Base-by-base conservation (phyloP, 2,888 invertebrate genomes). In the Diaphora mendica region DNA sequence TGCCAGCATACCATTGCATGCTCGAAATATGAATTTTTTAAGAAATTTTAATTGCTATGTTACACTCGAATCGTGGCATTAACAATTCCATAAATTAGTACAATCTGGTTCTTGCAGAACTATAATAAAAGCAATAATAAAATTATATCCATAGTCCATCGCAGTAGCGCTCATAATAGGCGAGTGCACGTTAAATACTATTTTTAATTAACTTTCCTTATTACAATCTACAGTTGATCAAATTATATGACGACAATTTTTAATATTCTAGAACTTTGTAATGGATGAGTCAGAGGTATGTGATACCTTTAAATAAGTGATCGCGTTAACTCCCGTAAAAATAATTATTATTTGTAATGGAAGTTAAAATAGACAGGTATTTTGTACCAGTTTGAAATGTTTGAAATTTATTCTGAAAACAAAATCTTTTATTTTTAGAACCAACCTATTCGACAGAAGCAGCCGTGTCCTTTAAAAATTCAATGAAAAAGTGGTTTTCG, bases 201-300 rank as follows among this genome's bases (percentile, higher is more conserved):
- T 86, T 88, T 87, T 88, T 87, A 89, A 89, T 88, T 88, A 88
- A 88, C 82, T 87, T 88, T 85, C 75, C 84, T 85, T 83, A 82
- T 83, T 79, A 80, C 75, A 79, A 74, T 79, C 80, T 82, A 82
- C 79, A 79, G 80, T 80, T 85, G 80, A 86, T 86, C 81, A 82
- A 86, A 86, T 87, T 84, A 84, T 74, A 64, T 74, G 70, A 66
- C 62, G 35, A 68, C 55, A 70, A 73, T 70, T 76, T 83, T 79
- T 79, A 76, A 68, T 69, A 76, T 70, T 74, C 62, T 74, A 69
- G 39, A 74, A 75, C 66, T 77, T 74, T 64, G 69, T 74, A 73
- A 9, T 74, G n/a, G 62, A 72, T n/a, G n/a, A n/a, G n/a, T n/a
- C n/a, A n/a, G n/a, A n/a, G n/a, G n/a, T n/a, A n/a, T n/a, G n/a